A percentile compares a stretch with the other conserved stretches of the same genome.
Conservation (phyloP, 2,797 vertebrate genomes). For the Pyrocephalus nanus region DNA sequence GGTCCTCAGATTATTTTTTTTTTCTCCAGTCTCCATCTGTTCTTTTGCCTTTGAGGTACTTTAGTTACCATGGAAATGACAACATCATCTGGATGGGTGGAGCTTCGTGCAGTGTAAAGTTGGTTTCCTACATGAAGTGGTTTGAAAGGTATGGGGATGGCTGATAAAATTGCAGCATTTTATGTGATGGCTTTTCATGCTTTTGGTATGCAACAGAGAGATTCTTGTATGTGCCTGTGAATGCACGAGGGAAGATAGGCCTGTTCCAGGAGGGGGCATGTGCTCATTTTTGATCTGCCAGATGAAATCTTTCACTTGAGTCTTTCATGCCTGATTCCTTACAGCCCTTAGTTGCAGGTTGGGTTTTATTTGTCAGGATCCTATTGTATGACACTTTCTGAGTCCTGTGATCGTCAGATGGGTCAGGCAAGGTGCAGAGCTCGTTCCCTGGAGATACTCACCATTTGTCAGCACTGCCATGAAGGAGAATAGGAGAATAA, state of each 20-base stretch:
- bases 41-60: constrained; percentile 65
- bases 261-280: not conserved
- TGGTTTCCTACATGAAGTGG: constrained; percentile 19
- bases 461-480: not conserved
- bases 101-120: not conserved
- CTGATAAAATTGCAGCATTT: not conserved
- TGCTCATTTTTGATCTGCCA: not conserved
- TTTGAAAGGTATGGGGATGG: not conserved
- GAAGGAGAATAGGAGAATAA: not conserved
- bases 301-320: not conserved
- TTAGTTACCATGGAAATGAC: constrained; percentile 68
- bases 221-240: not conserved
- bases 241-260: rapidly evolving
- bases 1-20: constrained; percentile 43
- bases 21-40: constrained; percentile 57
- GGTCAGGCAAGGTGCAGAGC: not conserved
- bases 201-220: not conserved
- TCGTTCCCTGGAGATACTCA: not conserved
- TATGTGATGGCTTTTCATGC: not conserved
- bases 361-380: not conserved
- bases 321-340: not conserved
- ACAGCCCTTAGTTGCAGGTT: not conserved
- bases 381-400: not conserved
- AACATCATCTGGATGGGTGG: constrained; percentile 62
- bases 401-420: not conserved